Percentiles rank a stretch among this genome's conserved stretches.
phyloP scores from a whole-genome alignment of 2,888 invertebrate species.

The Mimachlamys varia region DNA sequence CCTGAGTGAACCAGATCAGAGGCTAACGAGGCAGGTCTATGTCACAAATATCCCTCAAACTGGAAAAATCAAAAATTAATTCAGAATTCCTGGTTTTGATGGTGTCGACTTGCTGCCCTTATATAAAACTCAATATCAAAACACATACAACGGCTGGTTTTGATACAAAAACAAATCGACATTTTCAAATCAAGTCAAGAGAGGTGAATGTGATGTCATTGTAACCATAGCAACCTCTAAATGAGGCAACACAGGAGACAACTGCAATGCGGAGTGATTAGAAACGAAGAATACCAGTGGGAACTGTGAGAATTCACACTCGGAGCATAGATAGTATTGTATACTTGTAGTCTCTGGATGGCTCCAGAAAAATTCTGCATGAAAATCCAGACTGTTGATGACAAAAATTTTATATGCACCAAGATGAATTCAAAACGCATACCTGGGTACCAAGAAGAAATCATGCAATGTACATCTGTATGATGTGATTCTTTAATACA shows the following conservation, averaged over 20 bases:
- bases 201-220: background rate
- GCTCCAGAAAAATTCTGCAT: background rate
- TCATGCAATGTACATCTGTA: background rate
- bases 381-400: background rate
- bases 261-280: background rate
- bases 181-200: slow-evolving; percentile 11
- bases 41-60: background rate
- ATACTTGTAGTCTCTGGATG: background rate
- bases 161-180: background rate
- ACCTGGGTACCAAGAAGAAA: background rate
- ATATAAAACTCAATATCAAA: background rate
- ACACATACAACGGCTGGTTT: background rate
- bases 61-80: background rate
- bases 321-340: background rate
- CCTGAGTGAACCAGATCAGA: slow-evolving; percentile 32
- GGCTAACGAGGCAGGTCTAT: background rate
- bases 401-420: background rate
- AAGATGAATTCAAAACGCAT: background rate
- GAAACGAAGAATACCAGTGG: background rate
- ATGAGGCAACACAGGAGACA: background rate
- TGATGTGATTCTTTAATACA: no score
- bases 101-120: background rate
- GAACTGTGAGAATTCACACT: background rate
- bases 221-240: slow-evolving; percentile 2
- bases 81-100: background rate